A percentile compares a stretch with the other conserved stretches of the same genome.
Evolutionary conservation across 2,888 invertebrate species (phyloP).

Genomic region (Anorthoa munda): DNA sequence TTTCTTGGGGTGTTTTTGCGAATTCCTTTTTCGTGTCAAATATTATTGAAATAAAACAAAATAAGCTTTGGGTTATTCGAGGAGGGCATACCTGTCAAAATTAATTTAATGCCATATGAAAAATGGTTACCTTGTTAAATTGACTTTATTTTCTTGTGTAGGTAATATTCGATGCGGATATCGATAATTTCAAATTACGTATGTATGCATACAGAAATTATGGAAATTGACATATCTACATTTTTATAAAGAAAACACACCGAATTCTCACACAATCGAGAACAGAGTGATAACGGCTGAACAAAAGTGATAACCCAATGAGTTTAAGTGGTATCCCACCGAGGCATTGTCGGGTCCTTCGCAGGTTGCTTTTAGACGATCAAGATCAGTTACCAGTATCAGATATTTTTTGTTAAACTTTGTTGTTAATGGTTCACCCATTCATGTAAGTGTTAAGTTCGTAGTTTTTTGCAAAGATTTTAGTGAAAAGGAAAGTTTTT

Average conservation of each 20-base stretch:
- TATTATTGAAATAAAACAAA: neutral
- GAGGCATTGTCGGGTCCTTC: constrained; percentile 52
- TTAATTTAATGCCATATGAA: no score
- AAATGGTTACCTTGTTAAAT: no score
- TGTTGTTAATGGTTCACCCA: constrained; percentile 37
- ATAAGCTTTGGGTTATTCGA: no score
- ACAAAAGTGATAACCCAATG: constrained; percentile 48
- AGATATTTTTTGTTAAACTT: constrained; percentile 57
- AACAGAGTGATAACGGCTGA: constrained; percentile 34
- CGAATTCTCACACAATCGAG: neutral
- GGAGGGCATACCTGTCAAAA: no score
- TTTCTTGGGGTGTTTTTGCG: neutral
- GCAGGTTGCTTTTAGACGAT: constrained; percentile 72
- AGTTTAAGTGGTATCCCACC: constrained; percentile 41
- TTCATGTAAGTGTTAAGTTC: constrained; percentile 50
- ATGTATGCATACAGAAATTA: neutral
- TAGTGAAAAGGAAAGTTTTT: constrained; percentile 53
- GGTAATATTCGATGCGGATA: no score
- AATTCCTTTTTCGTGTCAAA: neutral
- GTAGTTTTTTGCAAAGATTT: constrained; percentile 34
- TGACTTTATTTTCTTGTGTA: no score
- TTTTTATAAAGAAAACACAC: no score
- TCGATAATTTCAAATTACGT: neutral
- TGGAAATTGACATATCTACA: neutral
- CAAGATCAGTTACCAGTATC: constrained; percentile 70